Evolutionary conservation across 2,888 invertebrate species (phyloP).

Genomic region (Galeopsomyia nigrocyanea): DNA sequence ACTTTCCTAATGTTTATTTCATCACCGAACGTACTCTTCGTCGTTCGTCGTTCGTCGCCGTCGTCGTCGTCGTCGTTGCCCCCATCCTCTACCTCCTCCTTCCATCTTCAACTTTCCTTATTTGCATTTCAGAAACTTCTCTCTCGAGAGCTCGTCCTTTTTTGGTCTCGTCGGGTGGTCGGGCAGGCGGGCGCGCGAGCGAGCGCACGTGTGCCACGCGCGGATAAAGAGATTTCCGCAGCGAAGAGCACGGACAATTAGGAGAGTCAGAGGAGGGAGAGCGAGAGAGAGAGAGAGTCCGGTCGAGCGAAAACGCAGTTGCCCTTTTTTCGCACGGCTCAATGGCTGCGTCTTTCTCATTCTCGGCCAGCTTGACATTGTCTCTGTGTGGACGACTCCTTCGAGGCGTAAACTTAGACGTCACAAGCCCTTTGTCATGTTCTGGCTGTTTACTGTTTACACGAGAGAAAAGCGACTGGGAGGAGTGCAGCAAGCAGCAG

Average conservation of each 20-base stretch:
- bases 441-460: conserved; percentile 30
- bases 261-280: conserved; percentile 11
- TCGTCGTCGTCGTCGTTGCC: neutral
- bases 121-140: conserved; percentile 46
- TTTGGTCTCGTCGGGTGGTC: too few species aligned
- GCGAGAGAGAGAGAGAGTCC: neutral
- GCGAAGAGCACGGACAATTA: conserved; percentile 43
- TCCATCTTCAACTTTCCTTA: conserved; percentile 38
- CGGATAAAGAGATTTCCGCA: conserved; percentile 44
- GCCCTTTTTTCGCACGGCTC: conserved; percentile 39
- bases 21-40: conserved; percentile 24
- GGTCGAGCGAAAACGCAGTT: conserved; percentile 29
- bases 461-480: neutral
- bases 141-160: neutral
- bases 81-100: neutral
- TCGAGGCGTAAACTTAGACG: conserved; percentile 55
- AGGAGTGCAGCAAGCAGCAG: neutral
- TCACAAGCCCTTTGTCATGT: conserved; percentile 42
- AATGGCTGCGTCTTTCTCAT: conserved; percentile 8
- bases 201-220: conserved; percentile 16
- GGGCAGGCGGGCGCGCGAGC: too few species aligned
- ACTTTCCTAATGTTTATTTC: conserved; percentile 43
- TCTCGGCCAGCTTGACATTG: conserved; percentile 36
- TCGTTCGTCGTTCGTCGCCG: neutral
- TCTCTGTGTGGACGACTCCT: conserved; percentile 19